Evolutionary conservation across 2,113 vertebrate genomes (phyloP), one percentile per base, ranked within the genome.

Genomic region (Delphinus delphis): DNA sequence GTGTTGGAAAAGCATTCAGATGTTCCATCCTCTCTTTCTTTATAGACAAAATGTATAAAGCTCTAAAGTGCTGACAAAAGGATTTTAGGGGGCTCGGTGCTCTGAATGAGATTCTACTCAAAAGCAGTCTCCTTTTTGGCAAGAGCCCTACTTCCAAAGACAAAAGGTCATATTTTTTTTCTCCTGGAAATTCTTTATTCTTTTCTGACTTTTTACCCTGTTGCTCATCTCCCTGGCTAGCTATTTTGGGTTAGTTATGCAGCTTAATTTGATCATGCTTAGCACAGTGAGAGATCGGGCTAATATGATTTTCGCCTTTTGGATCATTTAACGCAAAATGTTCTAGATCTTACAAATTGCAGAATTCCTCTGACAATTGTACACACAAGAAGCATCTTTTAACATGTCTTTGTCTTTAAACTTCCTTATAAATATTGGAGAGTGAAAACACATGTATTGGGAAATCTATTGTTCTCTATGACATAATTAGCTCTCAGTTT

Each of bases 311-410:
- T 96, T 92, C 63, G 93, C 73, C 55, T 85, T 94, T 95, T 91
- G 88, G 68, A 67, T 96, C 81, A 94, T 97, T 96, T 73, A 83
- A 88, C 88, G 36, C 79, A 97, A 94, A 96, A 97, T 95, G 60
- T 95, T 96, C 85, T 97, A 97, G 91, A 97, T 96, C 96, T 38
- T 92, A 96, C 20, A 88, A 97, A 97, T 96, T 96, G 41, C 50
- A 95, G 53, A 44, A 88, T 90, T 92, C 53, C 3, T 25, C 79
- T 98, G 55, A 92, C 79, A 88, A 81, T 14, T 50, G 11, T 65
- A 92, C 38, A 91, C 60, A 41, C 68, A 94, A 95, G 80, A 36
- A 97, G 73, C 26, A 41, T 88, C 87, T 90, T 93, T 79, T 60
- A 63, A 73, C 18, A 47, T 82, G 31, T 81, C 73, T 97, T 95